Evolutionary conservation across 2,797 vertebrate species (phyloP).

Genomic region (Gobionotothen gibberifrons): DNA sequence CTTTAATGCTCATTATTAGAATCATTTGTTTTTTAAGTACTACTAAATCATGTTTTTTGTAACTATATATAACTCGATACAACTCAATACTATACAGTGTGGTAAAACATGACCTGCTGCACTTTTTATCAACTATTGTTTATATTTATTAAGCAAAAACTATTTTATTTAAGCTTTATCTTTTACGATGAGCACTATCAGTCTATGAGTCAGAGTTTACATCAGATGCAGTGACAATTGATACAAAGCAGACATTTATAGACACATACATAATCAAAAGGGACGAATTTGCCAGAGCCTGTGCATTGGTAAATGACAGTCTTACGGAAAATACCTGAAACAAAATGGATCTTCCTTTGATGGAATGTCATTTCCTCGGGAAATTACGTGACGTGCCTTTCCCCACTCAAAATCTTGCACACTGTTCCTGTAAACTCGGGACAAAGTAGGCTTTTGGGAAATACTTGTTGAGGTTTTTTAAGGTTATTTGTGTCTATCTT

Average conservation of each 20-base stretch:
- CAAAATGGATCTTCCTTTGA: slow-evolving; percentile 44
- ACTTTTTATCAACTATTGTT: neutral
- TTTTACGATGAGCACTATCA: neutral
- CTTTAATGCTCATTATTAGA: neutral
- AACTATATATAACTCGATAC: neutral
- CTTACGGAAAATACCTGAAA: slow-evolving; percentile 32
- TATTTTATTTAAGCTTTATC: neutral
- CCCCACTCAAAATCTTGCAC: neutral
- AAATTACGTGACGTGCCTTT: neutral
- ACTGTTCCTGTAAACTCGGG: neutral
- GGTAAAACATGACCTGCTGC: neutral
- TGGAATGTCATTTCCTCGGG: slow-evolving; percentile 21
- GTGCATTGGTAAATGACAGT: neutral
- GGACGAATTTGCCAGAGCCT: slow-evolving; percentile 4
- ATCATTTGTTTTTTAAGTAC: neutral
- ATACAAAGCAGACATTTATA: slow-evolving; percentile 1
- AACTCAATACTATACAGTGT: neutral
- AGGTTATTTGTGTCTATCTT: slow-evolving; percentile 13
- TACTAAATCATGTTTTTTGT: neutral
- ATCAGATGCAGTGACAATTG: neutral
- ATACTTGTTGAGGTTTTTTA: neutral
- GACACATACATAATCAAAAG: slow-evolving; percentile 25
- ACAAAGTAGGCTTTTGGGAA: slow-evolving; percentile 14
- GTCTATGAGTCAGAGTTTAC: neutral
- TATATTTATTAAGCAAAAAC: neutral